Evolutionary conservation across 92 coral and sea anemone species (phyloP).

Genomic region (Micromussa lordhowensis): DNA sequence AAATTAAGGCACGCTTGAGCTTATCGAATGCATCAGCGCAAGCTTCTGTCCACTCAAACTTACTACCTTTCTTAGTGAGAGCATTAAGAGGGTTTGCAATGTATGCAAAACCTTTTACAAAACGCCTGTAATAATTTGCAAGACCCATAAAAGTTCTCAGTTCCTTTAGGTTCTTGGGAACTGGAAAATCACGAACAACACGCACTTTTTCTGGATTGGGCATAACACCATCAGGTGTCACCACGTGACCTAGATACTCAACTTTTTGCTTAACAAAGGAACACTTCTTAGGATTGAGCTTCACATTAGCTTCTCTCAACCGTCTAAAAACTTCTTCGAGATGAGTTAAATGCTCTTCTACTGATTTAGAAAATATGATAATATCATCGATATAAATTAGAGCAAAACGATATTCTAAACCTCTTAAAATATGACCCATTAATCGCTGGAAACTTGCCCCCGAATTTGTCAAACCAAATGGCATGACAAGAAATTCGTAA

Average conservation of each 20-base stretch:
- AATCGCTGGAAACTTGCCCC: no score
- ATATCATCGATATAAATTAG: no score
- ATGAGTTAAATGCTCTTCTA: no score
- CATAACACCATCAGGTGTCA: no score
- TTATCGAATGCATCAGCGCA: conserved; percentile 29
- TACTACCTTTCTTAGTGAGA: not conserved
- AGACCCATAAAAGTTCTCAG: not conserved
- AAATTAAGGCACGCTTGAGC: conserved; percentile 26
- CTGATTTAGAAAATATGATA: no score
- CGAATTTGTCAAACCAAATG: conserved; percentile 47
- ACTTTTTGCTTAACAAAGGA: conserved; percentile 21
- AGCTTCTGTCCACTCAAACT: conserved; percentile 31
- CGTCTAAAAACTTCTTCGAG: conserved; percentile 55
- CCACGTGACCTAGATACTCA: no score
- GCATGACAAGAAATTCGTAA: conserved; percentile 17
- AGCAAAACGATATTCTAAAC: no score
- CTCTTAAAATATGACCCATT: no score
- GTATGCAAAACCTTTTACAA: conserved; percentile 11
- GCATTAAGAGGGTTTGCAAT: conserved; percentile 26
- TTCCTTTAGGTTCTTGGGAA: no score
- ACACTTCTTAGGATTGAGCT: conserved; percentile 70
- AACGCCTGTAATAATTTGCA: no score
- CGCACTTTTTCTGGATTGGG: no score
- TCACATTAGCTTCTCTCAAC: conserved; percentile 58
- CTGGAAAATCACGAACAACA: no score